These are phyloP conservation scores for Tineola bisselliella DNA, from an alignment of 2,888 invertebrate genomes.

Conservation along the genomic window DNA sequence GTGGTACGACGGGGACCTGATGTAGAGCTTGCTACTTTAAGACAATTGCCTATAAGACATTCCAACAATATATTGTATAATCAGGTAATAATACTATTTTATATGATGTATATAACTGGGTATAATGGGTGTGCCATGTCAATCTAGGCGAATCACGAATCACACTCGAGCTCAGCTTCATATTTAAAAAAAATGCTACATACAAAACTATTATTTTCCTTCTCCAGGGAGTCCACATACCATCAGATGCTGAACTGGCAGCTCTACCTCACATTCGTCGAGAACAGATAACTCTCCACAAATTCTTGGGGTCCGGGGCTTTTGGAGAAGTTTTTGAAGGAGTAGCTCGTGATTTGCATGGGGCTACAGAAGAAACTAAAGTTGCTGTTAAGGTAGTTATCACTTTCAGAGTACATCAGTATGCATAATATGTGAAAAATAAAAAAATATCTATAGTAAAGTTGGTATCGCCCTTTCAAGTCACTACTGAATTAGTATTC, in stretches of 20 bases:
- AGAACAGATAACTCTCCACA: constrained; percentile 85
- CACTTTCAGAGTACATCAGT: no score
- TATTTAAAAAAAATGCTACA: no score
- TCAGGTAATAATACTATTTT: constrained; percentile 44
- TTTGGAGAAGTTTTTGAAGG: constrained; percentile 98
- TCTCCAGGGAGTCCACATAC: constrained; percentile 44
- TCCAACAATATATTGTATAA: constrained; percentile 86
- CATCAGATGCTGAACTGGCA: constrained; percentile 82
- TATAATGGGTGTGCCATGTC: no score
- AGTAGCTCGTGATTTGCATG: constrained; percentile 75
- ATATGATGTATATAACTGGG: no score
- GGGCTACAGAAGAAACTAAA: constrained; percentile 69
- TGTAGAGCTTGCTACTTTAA: constrained; percentile 85
- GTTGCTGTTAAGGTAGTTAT: constrained; percentile 92
- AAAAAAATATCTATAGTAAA: no score
- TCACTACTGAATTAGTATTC: no score
- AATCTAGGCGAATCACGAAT: background rate
- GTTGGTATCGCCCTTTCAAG: no score
- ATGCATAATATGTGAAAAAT: no score
- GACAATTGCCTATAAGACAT: constrained; percentile 87
- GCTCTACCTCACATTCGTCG: constrained; percentile 86
- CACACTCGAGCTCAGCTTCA: no score
- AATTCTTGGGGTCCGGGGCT: constrained; percentile 94
- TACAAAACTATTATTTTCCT: background rate
- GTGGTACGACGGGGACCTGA: constrained; percentile 70